These are phyloP conservation scores for Diabrotica virgifera DNA, from an alignment of 1,140 invertebrate genomes.

Conservation along the genomic window DNA sequence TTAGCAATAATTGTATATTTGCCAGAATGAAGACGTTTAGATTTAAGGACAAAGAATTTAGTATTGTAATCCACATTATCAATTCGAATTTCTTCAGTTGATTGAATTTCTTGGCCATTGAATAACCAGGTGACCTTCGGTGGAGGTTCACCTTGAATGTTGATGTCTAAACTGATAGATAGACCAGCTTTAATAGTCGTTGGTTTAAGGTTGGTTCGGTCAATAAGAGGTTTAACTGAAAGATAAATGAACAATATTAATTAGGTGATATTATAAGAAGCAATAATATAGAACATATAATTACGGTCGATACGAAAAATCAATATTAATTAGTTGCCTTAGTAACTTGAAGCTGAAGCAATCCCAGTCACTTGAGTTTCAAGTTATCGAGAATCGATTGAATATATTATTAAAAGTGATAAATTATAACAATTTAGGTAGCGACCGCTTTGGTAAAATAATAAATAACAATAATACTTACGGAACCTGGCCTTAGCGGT, in stretches of 20 bases:
- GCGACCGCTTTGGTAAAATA: conserved; percentile 16
- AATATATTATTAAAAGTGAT: no score
- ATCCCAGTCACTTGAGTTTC: no score
- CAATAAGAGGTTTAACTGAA: conserved; percentile 88
- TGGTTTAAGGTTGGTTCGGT: conserved; percentile 83
- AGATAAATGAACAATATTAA: conserved; percentile 33
- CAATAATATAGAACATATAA: no score
- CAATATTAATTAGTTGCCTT: no score
- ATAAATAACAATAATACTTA: conserved; percentile 56
- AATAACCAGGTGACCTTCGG: conserved; percentile 89
- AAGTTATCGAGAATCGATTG: no score
- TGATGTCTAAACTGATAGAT: conserved; percentile 85
- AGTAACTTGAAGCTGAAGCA: no score
- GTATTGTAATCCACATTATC: conserved; percentile 89
- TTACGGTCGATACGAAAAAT: no score
- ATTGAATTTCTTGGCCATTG: conserved; percentile 71
- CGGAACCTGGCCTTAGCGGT: conserved; percentile 90
- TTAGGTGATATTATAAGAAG: not conserved
- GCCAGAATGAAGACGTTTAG: conserved; percentile 80
- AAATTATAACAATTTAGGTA: no score
- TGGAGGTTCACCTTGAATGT: conserved; percentile 91
- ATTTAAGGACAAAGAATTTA: conserved; percentile 81
- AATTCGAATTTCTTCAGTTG: conserved; percentile 68
- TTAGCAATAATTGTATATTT: conserved; percentile 89
- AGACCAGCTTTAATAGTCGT: conserved; percentile 87